phyloP scores from a whole-genome alignment of 2,113 vertebrate genomes.

The Oxygymnocypris stewartii region DNA sequence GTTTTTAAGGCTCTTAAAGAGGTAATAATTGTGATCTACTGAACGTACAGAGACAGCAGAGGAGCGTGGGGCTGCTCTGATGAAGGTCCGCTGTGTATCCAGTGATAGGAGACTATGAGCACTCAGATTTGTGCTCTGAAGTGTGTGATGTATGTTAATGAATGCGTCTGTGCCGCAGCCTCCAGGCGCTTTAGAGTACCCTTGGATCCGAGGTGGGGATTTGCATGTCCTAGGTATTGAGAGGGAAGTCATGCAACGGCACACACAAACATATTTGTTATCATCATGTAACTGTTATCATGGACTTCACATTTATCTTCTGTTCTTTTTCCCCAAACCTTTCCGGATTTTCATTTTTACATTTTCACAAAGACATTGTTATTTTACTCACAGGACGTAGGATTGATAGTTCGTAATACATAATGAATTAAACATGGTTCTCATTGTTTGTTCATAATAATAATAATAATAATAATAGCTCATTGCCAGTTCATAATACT shows the following conservation, averaged over 20 bases:
- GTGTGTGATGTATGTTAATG: conserved; percentile 21
- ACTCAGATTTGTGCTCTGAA: conserved; percentile 17
- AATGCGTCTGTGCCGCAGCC: not conserved
- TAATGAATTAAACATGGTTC: not conserved
- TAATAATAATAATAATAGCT: not conserved
- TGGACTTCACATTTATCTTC: not conserved
- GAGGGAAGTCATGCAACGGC: not conserved
- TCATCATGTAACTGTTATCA: not conserved
- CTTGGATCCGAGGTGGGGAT: not conserved
- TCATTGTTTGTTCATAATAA: not conserved
- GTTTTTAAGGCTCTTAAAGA: conserved; percentile 18
- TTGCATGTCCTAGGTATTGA: not conserved
- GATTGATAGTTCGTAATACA: not conserved
- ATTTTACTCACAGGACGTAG: no score
- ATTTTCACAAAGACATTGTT: not conserved
- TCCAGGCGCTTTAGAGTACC: not conserved
- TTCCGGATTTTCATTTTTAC: not conserved
- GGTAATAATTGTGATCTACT: conserved; percentile 34
- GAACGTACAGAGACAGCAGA: not conserved
- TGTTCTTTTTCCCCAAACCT: not conserved
- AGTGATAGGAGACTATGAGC: not conserved
- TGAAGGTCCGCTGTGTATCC: conserved; percentile 19
- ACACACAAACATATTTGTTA: not conserved
- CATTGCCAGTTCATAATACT: not conserved
- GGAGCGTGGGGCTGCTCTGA: not conserved